Evolutionary conservation across 1,140 invertebrate genomes (phyloP).

Genomic region (Pseudomyrmex flavicornis): DNA sequence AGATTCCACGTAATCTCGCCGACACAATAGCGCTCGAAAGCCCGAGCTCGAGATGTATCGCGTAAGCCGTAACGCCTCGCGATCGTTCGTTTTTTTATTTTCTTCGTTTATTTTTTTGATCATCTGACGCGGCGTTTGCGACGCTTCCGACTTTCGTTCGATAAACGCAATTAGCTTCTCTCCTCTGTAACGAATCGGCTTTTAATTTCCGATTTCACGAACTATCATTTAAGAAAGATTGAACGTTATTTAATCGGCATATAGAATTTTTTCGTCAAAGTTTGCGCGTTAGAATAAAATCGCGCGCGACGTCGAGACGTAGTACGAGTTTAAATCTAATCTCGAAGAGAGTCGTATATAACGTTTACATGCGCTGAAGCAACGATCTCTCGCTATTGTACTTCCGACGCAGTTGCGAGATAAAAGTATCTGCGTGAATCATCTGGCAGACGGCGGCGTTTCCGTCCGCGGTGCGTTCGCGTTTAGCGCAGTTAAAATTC

Average conservation of each 20-base stretch:
- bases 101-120: constrained; percentile 49
- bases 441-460: constrained; percentile 35
- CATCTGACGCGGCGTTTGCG: constrained; percentile 3
- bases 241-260: too few relatives aligned
- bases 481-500: constrained; percentile 50
- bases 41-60: constrained; percentile 20
- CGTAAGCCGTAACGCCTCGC: too few relatives aligned
- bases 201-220: neutral
- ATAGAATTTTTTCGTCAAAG: neutral
- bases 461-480: constrained; percentile 30
- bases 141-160: constrained; percentile 35
- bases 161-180: constrained; percentile 18
- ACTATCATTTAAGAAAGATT: neutral
- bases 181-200: neutral
- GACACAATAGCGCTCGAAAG: constrained; percentile 66
- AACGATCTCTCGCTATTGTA: constrained; percentile 40
- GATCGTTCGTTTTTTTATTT: too few relatives aligned
- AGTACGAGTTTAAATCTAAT: constrained; percentile 8
- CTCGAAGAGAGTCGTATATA: neutral
- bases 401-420: constrained; percentile 26
- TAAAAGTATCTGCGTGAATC: constrained; percentile 55
- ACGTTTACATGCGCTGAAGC: constrained; percentile 7
- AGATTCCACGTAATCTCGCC: constrained; percentile 76
- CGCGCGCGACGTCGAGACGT: too few relatives aligned
- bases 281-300: neutral